Percentiles rank a stretch among this genome's conserved stretches.
Evolutionary conservation across 2,797 vertebrate species (phyloP).

Genomic region (Thamnophis elegans): DNA sequence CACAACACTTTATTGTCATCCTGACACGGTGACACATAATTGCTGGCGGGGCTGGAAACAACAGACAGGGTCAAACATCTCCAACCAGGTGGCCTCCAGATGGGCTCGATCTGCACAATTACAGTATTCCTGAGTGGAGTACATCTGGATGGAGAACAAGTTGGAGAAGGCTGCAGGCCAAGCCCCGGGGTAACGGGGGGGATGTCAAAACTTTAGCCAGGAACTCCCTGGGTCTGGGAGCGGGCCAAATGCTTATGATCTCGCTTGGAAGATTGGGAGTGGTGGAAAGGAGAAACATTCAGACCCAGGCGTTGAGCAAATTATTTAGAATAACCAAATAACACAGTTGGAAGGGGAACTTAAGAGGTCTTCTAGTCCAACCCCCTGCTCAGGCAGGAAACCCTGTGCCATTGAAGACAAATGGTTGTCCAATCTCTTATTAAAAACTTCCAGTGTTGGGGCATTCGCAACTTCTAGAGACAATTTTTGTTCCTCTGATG

Average conservation of each 20-base stretch:
- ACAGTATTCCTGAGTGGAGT: not conserved
- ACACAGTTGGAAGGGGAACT: too few relatives aligned
- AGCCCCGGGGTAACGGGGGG: not conserved
- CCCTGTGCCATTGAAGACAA: too few relatives aligned
- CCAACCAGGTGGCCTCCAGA: not conserved
- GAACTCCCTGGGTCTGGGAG: constrained; percentile 54
- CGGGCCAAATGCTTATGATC: constrained; percentile 48
- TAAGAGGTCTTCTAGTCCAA: too few relatives aligned
- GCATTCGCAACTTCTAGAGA: too few relatives aligned
- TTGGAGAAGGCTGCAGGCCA: not conserved
- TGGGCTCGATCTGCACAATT: not conserved
- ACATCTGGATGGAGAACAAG: not conserved
- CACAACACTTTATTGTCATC: not conserved
- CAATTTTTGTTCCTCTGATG: too few relatives aligned
- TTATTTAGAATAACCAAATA: constrained; percentile 18
- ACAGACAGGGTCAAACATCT: not conserved
- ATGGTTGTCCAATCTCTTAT: too few relatives aligned
- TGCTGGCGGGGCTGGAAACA: not conserved
- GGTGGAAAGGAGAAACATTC: not conserved
- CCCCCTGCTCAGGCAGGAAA: too few relatives aligned
- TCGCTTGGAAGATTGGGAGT: not conserved
- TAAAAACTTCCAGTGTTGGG: too few relatives aligned
- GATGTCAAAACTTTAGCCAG: constrained; percentile 30
- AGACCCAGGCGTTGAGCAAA: not conserved
- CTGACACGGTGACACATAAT: not conserved